Conservation (phyloP, 2,888 invertebrate genomes). For the Acronicta aceris region DNA sequence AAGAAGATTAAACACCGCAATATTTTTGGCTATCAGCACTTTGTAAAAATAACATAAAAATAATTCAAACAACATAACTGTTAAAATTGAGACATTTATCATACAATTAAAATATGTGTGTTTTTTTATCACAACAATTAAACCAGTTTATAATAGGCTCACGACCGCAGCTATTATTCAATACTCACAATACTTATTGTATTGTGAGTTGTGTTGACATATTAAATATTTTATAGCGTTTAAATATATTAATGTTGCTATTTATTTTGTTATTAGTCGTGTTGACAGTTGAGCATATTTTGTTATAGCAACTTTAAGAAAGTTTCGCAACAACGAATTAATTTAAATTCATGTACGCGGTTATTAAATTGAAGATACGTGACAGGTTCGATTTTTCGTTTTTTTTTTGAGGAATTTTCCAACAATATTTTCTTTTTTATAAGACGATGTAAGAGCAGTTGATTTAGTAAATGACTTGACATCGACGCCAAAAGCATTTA, state of each 20-base stretch:
- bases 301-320: conserved; percentile 14
- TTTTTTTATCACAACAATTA: conserved; percentile 36
- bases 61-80: conserved; percentile 11
- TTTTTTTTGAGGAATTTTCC: conserved; percentile 9
- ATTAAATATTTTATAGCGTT: conserved; percentile 36
- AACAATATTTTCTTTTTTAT: conserved; percentile 3
- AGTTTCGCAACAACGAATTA: conserved; percentile 13
- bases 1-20: conserved; percentile 5
- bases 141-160: conserved; percentile 34
- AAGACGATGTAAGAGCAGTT: no score
- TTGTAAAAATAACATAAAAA: conserved; percentile 6
- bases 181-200: conserved; percentile 27
- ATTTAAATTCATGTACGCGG: conserved; percentile 5
- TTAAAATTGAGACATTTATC: conserved; percentile 48
- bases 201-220: conserved; percentile 35
- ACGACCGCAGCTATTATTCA: conserved; percentile 30
- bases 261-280: conserved; percentile 37
- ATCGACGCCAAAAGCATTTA: no score
- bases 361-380: conserved; percentile 9
- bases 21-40: conserved; percentile 20
- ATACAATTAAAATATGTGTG: conserved; percentile 39
- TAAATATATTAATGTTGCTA: conserved; percentile 43
- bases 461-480: neutral
- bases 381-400: conserved; percentile 13
- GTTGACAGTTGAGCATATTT: conserved; percentile 35